phyloP scores from a whole-genome alignment of 2,888 invertebrate genomes.

The Kuschelorhynchus macadamiae region DNA sequence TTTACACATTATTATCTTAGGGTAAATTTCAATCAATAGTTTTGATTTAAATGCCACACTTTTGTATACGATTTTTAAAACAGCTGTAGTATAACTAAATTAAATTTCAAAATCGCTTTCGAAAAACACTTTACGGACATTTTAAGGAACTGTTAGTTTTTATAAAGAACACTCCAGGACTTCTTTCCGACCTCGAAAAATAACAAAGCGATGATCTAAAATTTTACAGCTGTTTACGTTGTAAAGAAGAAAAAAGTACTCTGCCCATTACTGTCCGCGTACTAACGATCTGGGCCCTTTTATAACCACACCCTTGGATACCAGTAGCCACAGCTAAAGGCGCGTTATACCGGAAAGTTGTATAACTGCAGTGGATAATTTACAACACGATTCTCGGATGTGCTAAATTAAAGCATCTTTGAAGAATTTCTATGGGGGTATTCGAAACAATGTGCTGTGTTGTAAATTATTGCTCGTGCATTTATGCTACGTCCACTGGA shows the following conservation, averaged over 20 bases:
- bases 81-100: background rate
- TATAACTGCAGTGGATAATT: constrained; percentile 56
- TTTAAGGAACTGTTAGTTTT: too few species aligned
- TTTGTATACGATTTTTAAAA: background rate
- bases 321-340: constrained; percentile 57
- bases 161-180: background rate
- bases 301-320: constrained; percentile 55
- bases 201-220: constrained; percentile 44
- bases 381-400: constrained; percentile 53
- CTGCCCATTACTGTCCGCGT: constrained; percentile 35
- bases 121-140: too few species aligned
- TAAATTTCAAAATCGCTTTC: too few species aligned
- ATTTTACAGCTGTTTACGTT: constrained; percentile 47
- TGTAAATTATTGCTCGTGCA: background rate
- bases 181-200: constrained; percentile 24
- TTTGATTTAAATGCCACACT: too few species aligned
- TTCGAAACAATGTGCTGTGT: background rate
- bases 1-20: too few species aligned
- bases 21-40: too few species aligned
- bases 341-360: constrained; percentile 59
- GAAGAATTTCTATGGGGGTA: background rate
- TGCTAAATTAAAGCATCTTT: constrained; percentile 22
- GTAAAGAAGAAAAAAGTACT: constrained; percentile 39
- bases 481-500: too few species aligned
- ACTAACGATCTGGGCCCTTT: constrained; percentile 49